A percentile compares a stretch with the other conserved stretches of the same genome.
Evolutionary conservation across 2,888 invertebrate species (phyloP).

Genomic region (Drosophila birchii): DNA sequence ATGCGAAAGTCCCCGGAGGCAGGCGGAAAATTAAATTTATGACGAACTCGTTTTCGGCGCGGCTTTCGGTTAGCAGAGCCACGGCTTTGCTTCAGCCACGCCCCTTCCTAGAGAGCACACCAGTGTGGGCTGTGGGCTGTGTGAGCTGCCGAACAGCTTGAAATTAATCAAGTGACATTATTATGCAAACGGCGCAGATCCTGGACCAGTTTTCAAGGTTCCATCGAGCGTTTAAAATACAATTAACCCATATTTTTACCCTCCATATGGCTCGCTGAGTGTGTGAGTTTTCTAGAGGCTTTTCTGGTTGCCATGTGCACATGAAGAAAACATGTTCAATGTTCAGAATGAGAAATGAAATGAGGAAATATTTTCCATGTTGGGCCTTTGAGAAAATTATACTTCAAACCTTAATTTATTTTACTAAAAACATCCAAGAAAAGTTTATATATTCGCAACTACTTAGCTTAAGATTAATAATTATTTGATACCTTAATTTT

Average conservation of each 20-base stretch:
- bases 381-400: not conserved
- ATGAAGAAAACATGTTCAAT: not conserved
- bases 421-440: not conserved
- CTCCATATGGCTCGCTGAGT: constrained; percentile 4
- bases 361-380: not conserved
- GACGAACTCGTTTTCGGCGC: constrained; percentile 59
- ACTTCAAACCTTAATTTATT: not conserved
- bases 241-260: constrained; percentile 68
- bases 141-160: constrained; percentile 10
- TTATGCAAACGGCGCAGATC: constrained; percentile 72
- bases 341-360: not conserved
- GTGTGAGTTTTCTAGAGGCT: constrained; percentile 31
- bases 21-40: constrained; percentile 63
- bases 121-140: constrained; percentile 35
- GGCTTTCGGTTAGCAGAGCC: constrained; percentile 19
- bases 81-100: constrained; percentile 45
- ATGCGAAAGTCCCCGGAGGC: constrained; percentile 67
- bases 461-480: not conserved
- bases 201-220: constrained; percentile 77
- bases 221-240: constrained; percentile 70
- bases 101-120: constrained; percentile 42
- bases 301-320: constrained; percentile 12
- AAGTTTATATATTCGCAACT: not conserved
- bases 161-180: constrained; percentile 77
- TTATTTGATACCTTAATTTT: not conserved